These are phyloP conservation scores for Montipora capricornis DNA, from an alignment of 64 coral and sea anemone species.

Conservation along the genomic window DNA sequence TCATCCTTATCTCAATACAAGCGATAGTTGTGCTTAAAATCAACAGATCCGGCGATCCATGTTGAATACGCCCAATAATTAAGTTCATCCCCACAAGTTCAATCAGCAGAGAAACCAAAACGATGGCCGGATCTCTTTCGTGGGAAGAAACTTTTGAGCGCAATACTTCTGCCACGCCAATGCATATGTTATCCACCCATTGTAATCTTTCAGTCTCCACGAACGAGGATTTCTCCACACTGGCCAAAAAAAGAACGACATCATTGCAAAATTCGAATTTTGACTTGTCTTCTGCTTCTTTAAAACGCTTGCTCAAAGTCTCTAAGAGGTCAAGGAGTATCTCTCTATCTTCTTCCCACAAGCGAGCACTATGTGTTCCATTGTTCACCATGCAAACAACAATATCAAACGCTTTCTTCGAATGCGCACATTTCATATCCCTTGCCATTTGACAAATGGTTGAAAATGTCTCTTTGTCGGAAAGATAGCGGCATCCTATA, in stretches of 20 bases:
- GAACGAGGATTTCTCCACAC: constrained; percentile 52
- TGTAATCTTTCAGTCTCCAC: neutral
- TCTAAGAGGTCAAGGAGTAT: constrained; percentile 62
- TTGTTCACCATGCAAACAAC: constrained; percentile 56
- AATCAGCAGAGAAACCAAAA: constrained; percentile 19
- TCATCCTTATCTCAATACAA: constrained; percentile 84
- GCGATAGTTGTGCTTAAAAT: constrained; percentile 66
- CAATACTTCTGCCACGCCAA: constrained; percentile 39
- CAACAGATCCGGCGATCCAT: constrained; percentile 56
- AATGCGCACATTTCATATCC: neutral
- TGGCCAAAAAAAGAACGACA: constrained; percentile 49
- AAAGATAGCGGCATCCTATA: constrained; percentile 58
- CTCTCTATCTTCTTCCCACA: constrained; percentile 52
- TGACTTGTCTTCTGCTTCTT: constrained; percentile 61
- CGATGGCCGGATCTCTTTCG: constrained; percentile 61
- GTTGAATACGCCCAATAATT: neutral
- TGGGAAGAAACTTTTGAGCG: constrained; percentile 55
- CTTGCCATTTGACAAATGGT: constrained; percentile 43
- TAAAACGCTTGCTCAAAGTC: constrained; percentile 42
- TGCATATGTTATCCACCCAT: constrained; percentile 32
- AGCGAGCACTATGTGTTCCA: neutral
- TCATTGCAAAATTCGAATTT: constrained; percentile 82
- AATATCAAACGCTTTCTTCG: constrained; percentile 38
- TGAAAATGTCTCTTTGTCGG: constrained; percentile 30
- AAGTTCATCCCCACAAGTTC: constrained; percentile 35